Conservation (phyloP, 2,888 invertebrate genomes). For the Ctenicera cuprea region DNA sequence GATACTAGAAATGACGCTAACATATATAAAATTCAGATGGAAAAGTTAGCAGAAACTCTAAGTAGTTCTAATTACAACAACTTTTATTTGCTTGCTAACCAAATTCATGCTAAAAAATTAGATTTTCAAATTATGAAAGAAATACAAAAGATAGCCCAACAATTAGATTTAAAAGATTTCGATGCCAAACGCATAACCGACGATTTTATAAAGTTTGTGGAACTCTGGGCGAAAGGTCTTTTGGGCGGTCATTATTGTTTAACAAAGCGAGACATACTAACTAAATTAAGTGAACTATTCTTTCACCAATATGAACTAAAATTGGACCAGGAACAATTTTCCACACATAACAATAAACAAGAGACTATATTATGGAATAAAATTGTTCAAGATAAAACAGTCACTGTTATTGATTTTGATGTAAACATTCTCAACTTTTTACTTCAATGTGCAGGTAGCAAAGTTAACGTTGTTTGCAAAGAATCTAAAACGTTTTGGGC, state of each 20-base stretch:
- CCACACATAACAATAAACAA: neutral
- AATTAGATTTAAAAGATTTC: neutral
- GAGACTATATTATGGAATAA: neutral
- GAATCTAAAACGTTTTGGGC: neutral
- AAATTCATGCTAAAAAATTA: neutral
- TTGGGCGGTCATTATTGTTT: slow-evolving; percentile 3
- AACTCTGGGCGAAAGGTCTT: neutral
- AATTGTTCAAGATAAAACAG: neutral
- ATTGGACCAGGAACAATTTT: neutral
- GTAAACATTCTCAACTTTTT: neutral
- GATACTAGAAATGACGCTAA: neutral
- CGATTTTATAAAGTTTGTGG: neutral
- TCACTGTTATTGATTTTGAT: neutral
- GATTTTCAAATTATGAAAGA: neutral
- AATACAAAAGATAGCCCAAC: neutral
- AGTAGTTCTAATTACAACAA: neutral
- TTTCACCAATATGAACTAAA: neutral
- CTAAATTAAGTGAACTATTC: neutral
- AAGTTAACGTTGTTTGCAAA: neutral
- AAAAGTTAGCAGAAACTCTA: neutral
- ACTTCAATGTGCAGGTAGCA: neutral
- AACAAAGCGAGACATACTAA: neutral
- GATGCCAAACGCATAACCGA: neutral
- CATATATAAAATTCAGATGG: neutral
- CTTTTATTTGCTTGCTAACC: slow-evolving; percentile 11